Percentiles rank a stretch among this genome's conserved stretches.
Conservation (phyloP, 1,140 invertebrate species). For the Neocloeon triangulifer region DNA sequence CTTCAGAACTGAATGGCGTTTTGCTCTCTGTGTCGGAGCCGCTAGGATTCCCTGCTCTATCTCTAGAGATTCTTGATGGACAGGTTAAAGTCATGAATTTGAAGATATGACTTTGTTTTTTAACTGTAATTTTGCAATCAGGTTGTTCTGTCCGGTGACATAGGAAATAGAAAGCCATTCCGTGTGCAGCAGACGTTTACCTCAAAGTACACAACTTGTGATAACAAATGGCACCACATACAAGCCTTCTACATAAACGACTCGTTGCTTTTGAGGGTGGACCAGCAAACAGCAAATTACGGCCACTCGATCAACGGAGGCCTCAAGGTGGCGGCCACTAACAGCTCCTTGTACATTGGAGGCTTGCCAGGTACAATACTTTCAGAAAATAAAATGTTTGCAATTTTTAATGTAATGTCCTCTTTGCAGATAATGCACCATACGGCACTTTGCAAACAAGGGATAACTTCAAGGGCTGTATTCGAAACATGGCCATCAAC, state of each 20-base stretch:
- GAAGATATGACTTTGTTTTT: too few species aligned
- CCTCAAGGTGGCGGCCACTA: constrained; percentile 20
- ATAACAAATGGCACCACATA: constrained; percentile 71
- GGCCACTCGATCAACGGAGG: constrained; percentile 22
- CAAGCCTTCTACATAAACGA: constrained; percentile 45
- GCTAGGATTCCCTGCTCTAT: constrained; percentile 36
- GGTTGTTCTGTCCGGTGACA: constrained; percentile 44
- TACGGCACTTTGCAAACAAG: constrained; percentile 36
- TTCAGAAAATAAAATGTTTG: constrained; percentile 2
- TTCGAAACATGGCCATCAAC: constrained; percentile 57
- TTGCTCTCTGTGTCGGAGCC: constrained; percentile 46
- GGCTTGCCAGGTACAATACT: constrained; percentile 48
- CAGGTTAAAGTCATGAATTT: too few species aligned
- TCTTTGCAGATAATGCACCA: constrained; percentile 33
- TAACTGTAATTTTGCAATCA: too few species aligned
- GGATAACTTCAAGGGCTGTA: constrained; percentile 80
- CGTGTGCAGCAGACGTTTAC: constrained; percentile 30
- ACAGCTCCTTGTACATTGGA: constrained; percentile 55
- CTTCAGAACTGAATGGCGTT: constrained; percentile 55
- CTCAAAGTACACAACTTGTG: constrained; percentile 40
- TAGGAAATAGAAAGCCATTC: constrained; percentile 33
- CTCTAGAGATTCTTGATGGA: constrained; percentile 53
- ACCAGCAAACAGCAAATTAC: constrained; percentile 30
- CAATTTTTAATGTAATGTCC: constrained; percentile 5
- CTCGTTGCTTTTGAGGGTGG: constrained; percentile 45